phyloP scores from a whole-genome alignment of 2,113 vertebrate species.

The human region GRCh38 chr1:37655501-37656000 shows the following conservation, averaged over 20 bases:
- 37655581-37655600: neutral
- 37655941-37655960: constrained; percentile 66
- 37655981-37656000: neutral
- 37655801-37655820: neutral
- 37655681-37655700: neutral
- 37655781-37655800: neutral
- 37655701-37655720: no score
- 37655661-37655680: neutral
- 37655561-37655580: neutral
- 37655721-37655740: neutral
- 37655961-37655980: neutral
- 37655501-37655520: neutral
- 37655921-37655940: constrained; percentile 80
- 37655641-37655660: neutral
- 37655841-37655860: neutral
- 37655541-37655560: neutral
- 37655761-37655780: neutral
- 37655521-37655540: no score
- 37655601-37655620: neutral
- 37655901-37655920: constrained; percentile 68
- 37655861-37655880: constrained; percentile 28
- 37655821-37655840: neutral
- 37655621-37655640: fast-evolving
- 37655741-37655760: neutral
- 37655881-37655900: constrained; percentile 33